A percentile compares a stretch with the other conserved stretches of the same genome.
These are phyloP conservation scores for Tetragnatha montana DNA, from an alignment of 2,888 invertebrate genomes.

Conservation along the genomic window DNA sequence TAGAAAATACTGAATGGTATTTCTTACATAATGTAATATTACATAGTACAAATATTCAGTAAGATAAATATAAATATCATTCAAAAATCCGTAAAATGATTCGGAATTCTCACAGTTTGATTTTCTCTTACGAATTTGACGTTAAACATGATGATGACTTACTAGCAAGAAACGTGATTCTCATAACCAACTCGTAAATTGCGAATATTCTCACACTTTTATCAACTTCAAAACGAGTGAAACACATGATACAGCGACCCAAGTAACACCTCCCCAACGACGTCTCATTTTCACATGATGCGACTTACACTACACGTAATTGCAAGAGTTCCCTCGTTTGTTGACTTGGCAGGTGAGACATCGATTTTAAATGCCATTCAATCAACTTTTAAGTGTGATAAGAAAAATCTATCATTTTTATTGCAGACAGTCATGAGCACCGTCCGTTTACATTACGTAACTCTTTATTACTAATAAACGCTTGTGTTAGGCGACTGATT, in stretches of 20 bases:
- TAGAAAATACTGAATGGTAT: too few relatives aligned
- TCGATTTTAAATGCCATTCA: neutral
- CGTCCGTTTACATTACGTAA: neutral
- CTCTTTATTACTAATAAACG: neutral
- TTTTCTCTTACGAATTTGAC: too few relatives aligned
- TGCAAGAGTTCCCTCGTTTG: neutral
- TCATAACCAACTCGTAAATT: too few relatives aligned
- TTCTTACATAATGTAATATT: too few relatives aligned
- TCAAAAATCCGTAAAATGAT: too few relatives aligned
- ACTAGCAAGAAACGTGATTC: too few relatives aligned
- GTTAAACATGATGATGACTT: too few relatives aligned
- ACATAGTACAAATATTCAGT: too few relatives aligned
- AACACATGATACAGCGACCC: too few relatives aligned
- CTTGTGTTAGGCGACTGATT: neutral
- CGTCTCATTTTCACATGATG: neutral
- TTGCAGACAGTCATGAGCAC: neutral
- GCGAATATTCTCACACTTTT: neutral
- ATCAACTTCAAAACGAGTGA: neutral
- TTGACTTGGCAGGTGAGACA: neutral
- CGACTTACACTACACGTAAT: neutral
- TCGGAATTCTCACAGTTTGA: too few relatives aligned
- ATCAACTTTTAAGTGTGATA: neutral
- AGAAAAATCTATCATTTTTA: neutral
- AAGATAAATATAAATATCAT: too few relatives aligned
- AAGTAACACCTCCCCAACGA: neutral